Evolutionary conservation across 2,888 invertebrate species (phyloP), one percentile per base, ranked within the genome.

Genomic region (Noctua janthe): DNA sequence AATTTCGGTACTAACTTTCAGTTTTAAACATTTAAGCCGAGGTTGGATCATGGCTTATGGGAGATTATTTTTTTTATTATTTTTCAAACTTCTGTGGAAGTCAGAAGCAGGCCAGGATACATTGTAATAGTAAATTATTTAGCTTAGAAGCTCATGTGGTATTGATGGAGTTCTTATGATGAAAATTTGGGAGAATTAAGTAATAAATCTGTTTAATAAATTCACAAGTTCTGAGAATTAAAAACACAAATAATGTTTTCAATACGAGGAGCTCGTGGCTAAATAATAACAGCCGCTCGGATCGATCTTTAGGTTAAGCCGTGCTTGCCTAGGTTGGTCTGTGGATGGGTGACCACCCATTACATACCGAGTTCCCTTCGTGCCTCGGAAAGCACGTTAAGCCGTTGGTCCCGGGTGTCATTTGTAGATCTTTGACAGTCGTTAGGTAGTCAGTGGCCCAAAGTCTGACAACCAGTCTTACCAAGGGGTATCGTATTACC

Each of bases 21-120:
- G 23, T 74, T 77, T 81, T 54, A 59, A 73, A 70, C 47, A 73
- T 78, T 70, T 43, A 75, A 75, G 69, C 72, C 13, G 54, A 64
- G 69, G 49, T 71, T 71, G 74, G 59, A 84, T 64, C 62, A 35
- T 35, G 47, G 77, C 74, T 82, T 81, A 75, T 13, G 11, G 20
- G 51, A 23, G 72, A 78, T 84, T 75, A 84, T 3, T 2, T 73
- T 39, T 84, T 81, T 81, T 75, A 78, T 69, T 78, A 73, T 81
- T 39, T 75, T 77, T 70, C n/a, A 54, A 75, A 84, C 69, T 78
- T 71, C 35, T 29, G 35, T 54, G 35, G 29, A 23, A 83, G 29
- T 62, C 17, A 49, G 20, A 74, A 20, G 47, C 11, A 62, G 59
- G 11, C 29, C n/a, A 39, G 35, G n/a, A 15, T 10, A 39, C 59